Evolutionary conservation across 2,888 invertebrate species (phyloP).

Genomic region (Calliopum simillimum): DNA sequence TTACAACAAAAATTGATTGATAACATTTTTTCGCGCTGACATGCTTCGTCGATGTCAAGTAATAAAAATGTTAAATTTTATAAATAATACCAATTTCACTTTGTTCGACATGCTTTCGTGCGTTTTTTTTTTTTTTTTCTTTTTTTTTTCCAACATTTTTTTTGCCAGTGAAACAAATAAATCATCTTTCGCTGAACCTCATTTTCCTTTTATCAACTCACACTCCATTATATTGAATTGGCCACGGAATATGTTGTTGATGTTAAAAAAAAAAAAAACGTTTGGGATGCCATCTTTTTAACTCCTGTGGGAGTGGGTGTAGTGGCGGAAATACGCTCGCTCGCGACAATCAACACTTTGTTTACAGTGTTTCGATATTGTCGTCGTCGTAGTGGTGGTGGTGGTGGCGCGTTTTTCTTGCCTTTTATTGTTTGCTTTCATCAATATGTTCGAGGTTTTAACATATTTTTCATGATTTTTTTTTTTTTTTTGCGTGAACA

Average conservation of each 20-base stretch:
- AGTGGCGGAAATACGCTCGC: no score
- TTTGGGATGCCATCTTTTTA: background rate
- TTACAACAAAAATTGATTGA: background rate
- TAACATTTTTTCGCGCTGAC: background rate
- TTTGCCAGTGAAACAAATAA: constrained; percentile 7
- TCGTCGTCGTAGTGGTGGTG: no score
- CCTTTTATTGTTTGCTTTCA: constrained; percentile 2
- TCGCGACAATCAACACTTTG: constrained; percentile 21
- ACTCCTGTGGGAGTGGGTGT: background rate
- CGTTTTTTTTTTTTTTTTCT: no score
- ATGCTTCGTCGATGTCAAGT: background rate
- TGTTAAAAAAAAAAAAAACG: background rate
- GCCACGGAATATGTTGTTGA: constrained; percentile 7
- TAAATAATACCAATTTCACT: constrained; percentile 7
- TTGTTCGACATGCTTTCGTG: background rate
- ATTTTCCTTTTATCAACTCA: background rate
- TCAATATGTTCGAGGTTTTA: constrained; percentile 10
- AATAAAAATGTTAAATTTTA: constrained; percentile 9
- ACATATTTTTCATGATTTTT: constrained; percentile 19
- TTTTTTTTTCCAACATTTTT: no score
- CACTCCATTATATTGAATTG: constrained; percentile 1
- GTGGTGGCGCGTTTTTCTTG: background rate
- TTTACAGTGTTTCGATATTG: background rate
- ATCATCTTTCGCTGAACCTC: constrained; percentile 1
- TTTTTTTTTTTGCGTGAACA: background rate